phyloP scores from a whole-genome alignment of 2,888 invertebrate species.

The Dysmachus trigonus region DNA sequence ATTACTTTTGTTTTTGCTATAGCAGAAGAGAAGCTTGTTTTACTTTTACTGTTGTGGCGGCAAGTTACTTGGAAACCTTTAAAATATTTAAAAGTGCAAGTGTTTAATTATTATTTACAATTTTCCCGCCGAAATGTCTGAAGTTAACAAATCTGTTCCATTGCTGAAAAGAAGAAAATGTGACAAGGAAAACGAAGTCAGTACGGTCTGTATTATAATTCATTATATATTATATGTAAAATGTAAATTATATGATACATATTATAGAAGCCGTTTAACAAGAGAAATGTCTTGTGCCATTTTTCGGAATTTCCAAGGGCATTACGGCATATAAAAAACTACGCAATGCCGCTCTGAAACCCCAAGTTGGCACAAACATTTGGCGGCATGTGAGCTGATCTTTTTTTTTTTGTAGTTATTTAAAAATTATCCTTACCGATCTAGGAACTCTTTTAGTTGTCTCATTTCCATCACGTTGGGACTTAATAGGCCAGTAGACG shows the following conservation, averaged over 20 bases:
- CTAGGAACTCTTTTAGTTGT: not conserved
- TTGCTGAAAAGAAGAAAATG: conserved; percentile 33
- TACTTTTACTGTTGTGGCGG: not conserved
- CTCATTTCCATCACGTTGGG: conserved; percentile 63
- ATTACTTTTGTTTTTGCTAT: not conserved
- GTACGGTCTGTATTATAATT: conserved; percentile 9
- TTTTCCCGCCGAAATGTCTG: not conserved
- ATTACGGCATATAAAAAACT: conserved; percentile 53
- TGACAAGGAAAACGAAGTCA: conserved; percentile 40
- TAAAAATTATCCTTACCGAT: not conserved
- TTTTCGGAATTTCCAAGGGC: conserved; percentile 60
- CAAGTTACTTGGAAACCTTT: not conserved
- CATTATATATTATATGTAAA: not conserved
- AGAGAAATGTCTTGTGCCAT: conserved; percentile 55
- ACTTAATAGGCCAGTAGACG: conserved; percentile 65
- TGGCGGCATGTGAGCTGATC: not conserved
- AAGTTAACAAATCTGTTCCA: not conserved
- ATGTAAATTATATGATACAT: not conserved
- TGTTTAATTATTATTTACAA: not conserved
- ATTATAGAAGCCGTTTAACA: not conserved
- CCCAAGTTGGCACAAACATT: conserved; percentile 57
- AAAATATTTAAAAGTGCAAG: not conserved
- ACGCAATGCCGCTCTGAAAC: conserved; percentile 58
- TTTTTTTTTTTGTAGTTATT: not conserved
- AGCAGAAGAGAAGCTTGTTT: not conserved